phyloP scores from a whole-genome alignment of 2,797 vertebrate genomes.

The Furcifer pardalis region DNA sequence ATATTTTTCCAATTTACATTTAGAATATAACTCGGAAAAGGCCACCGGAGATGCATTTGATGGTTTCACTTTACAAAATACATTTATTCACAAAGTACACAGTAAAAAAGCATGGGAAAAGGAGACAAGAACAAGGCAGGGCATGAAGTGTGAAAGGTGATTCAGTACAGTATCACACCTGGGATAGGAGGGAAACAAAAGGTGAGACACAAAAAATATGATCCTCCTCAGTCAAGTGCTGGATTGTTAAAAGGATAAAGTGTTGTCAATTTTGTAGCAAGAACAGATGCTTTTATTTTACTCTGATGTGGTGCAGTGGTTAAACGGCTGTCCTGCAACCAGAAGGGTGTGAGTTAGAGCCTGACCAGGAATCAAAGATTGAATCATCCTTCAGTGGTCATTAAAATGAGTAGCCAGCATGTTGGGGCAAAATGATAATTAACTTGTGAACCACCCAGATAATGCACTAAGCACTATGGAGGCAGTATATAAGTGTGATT shows the following conservation, averaged over 20 bases:
- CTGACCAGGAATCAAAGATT: no score
- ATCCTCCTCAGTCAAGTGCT: neutral
- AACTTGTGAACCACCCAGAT: no score
- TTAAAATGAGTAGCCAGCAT: no score
- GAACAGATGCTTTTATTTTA: neutral
- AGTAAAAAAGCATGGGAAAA: neutral
- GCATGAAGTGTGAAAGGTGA: neutral
- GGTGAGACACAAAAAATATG: neutral
- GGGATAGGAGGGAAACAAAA: neutral
- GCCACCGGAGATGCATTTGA: neutral
- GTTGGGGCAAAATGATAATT: no score
- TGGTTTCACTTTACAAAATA: neutral
- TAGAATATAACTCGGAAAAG: neutral
- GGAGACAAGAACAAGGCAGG: neutral
- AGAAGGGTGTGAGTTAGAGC: no score
- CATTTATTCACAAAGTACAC: neutral
- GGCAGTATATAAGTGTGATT: no score
- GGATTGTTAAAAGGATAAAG: neutral
- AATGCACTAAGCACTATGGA: no score
- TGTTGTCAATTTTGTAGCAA: neutral
- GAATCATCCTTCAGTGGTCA: no score
- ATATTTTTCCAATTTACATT: neutral
- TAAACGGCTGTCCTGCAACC: no score
- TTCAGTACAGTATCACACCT: neutral
- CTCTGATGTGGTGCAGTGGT: neutral